Percentiles rank a stretch among this genome's conserved stretches.
Evolutionary conservation across 2,797 vertebrate species (phyloP).

Genomic region (Salmo trutta): DNA sequence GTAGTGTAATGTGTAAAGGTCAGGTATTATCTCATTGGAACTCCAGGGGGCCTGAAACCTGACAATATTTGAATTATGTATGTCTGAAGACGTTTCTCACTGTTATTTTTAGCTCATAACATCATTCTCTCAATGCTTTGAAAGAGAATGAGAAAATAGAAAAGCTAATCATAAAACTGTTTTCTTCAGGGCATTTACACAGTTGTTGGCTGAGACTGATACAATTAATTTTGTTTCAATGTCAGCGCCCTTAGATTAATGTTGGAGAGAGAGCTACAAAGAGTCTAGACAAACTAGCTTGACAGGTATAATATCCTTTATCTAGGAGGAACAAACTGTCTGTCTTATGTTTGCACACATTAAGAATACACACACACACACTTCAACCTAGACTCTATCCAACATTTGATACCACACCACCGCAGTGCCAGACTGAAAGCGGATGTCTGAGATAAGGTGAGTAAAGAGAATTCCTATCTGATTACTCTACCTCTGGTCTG

Average conservation of each 20-base stretch:
- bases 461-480: conserved; percentile 75
- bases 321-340: neutral
- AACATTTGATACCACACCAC: neutral
- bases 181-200: neutral
- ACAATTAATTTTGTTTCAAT: conserved; percentile 7
- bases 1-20: neutral
- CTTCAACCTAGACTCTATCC: conserved; percentile 52
- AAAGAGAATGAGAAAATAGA: neutral
- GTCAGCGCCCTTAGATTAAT: neutral
- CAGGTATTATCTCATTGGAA: neutral
- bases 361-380: neutral
- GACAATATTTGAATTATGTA: conserved; percentile 14
- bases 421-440: neutral
- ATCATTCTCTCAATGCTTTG: conserved; percentile 1
- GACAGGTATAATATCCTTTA: conserved; percentile 32
- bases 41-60: neutral
- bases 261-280: neutral
- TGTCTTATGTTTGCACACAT: neutral
- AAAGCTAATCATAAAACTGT: neutral
- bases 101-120: conserved; percentile 24
- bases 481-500: conserved; percentile 81
- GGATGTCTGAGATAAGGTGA: neutral
- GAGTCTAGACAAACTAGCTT: conserved; percentile 74
- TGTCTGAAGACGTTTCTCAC: conserved; percentile 2
- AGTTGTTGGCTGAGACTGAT: neutral